Evolutionary conservation across 2,888 invertebrate genomes (phyloP).

Genomic region (Orchesellides sinensis): DNA sequence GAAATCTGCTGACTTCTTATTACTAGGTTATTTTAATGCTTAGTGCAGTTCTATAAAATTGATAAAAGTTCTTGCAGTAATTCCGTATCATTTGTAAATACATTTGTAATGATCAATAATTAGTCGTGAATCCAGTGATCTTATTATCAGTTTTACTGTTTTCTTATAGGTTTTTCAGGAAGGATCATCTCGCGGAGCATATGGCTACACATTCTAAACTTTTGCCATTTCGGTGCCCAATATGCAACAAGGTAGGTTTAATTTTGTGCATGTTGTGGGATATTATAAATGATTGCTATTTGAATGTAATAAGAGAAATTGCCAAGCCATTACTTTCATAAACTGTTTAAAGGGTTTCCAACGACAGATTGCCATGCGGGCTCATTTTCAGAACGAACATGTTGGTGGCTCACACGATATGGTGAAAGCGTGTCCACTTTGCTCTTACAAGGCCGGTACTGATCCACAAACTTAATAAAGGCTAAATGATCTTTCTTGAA

Average conservation of each 20-base stretch:
- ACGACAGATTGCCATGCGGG: conserved; percentile 94
- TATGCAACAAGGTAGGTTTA: conserved; percentile 84
- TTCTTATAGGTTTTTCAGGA: conserved; percentile 87
- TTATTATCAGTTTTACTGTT: no score
- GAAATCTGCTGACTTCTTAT: no score
- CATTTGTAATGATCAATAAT: not conserved
- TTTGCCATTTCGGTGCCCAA: conserved; percentile 94
- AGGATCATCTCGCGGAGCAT: conserved; percentile 95
- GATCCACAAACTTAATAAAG: not conserved
- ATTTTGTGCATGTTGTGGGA: not conserved
- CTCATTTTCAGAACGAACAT: conserved; percentile 92
- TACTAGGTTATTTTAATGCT: no score
- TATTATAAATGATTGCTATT: not conserved
- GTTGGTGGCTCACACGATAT: conserved; percentile 90
- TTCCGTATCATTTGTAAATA: no score
- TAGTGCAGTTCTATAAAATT: no score
- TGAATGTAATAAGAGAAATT: not conserved
- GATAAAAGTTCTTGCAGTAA: no score
- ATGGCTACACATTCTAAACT: conserved; percentile 95
- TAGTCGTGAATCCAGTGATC: not conserved
- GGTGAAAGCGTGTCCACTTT: conserved; percentile 92
- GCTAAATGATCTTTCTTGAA: not conserved
- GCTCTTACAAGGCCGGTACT: conserved; percentile 87
- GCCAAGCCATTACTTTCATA: not conserved
- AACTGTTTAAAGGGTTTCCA: conserved; percentile 83